Evolutionary conservation across 2,888 invertebrate genomes (phyloP), one percentile per base, ranked within the genome.

Genomic region (Caenorhabditis sp.): DNA sequence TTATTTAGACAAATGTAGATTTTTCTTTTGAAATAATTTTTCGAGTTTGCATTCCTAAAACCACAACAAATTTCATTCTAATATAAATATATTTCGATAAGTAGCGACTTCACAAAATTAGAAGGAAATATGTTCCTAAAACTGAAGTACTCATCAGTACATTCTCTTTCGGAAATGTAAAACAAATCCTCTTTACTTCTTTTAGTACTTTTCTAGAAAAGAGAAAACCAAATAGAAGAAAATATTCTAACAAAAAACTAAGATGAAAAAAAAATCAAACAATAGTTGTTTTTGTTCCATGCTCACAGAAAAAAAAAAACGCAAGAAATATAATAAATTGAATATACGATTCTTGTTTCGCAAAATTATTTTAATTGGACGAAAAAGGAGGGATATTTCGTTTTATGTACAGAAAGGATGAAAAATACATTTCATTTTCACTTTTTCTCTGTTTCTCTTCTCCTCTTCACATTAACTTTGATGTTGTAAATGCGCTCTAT

Each of bases 361-460:
- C 14, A 43, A 31, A 31, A 31, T 31, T 31, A 43, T 43, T 43
- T 17, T 43, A 43, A 43, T 43, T 43, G 43, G 43, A 12, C 14
- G 14, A 17, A 43, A 43, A 43, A 43, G 12, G 17, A 43, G 43
- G 43, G 43, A 43, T 43, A 43, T 43, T 43, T 43, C 17, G 17
- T 43, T 43, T 17, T 43, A 43, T 43, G 3, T 43, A 10, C 14
- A 43, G 12, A 17, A 17, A 43, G 17, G 43, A 43, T 17, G 43
- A 43, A 43, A 43, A 43, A 43, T 10, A 43, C 5, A 10, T 26
- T 63, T 59, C 54, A 31, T 68, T 68, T 63, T 63, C 60, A 26
- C 26, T 52, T 59, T 59, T 31, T 50, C 59, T 63, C 36, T 63
- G n/a, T 17, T 14, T 49, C 26, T 59, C 36, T 50, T 1, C 10